phyloP scores from a whole-genome alignment of 2,888 invertebrate species.

The Nasonovia ribisnigri region DNA sequence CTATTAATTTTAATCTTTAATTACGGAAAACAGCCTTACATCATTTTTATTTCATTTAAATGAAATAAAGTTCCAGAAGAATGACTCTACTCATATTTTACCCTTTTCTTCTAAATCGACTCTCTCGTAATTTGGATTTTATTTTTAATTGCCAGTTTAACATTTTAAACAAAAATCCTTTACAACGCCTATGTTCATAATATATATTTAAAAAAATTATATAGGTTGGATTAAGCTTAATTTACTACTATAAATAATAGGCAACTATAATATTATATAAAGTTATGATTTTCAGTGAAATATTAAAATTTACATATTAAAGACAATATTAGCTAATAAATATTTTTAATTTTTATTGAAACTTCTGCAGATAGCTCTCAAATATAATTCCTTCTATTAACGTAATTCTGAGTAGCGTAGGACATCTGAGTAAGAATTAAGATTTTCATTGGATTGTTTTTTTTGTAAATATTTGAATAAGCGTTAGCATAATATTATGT shows the following conservation, averaged over 20 bases:
- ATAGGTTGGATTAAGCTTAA: not conserved
- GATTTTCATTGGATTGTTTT: not conserved
- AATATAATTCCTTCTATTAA: not conserved
- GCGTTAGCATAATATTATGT: too few relatives aligned
- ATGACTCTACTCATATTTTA: constrained; percentile 1
- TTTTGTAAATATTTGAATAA: not conserved
- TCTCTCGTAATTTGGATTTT: not conserved
- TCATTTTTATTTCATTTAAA: constrained; percentile 6
- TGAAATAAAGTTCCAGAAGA: constrained; percentile 6
- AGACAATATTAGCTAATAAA: not conserved
- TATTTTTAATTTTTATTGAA: not conserved
- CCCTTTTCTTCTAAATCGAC: not conserved
- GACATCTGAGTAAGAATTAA: not conserved
- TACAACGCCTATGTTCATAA: not conserved
- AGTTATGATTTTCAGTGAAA: not conserved
- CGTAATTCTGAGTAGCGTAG: not conserved
- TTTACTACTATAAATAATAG: not conserved
- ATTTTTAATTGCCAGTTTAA: not conserved
- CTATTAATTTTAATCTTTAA: not conserved
- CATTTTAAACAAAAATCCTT: not conserved
- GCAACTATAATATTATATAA: not conserved
- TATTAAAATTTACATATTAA: not conserved
- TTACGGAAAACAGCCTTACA: not conserved
- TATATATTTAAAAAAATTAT: not conserved
- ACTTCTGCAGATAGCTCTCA: not conserved